Evolutionary conservation across 2,113 vertebrate genomes (phyloP), one percentile per base, ranked within the genome.

Genomic region (Heterotilapia buettikoferi): DNA sequence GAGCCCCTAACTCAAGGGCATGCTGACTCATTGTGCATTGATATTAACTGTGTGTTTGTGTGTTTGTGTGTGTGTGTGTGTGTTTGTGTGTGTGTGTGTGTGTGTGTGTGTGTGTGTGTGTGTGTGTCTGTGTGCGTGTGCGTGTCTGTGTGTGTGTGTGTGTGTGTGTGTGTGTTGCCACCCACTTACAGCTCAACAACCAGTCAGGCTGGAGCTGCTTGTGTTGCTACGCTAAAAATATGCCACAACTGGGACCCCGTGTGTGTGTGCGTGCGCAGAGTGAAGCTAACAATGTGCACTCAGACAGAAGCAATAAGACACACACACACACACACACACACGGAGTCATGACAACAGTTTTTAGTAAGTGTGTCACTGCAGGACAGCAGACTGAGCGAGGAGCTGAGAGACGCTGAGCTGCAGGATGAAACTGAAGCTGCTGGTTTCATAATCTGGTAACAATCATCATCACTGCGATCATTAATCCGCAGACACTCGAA

Each of bases 211-310:
- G 84, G 47, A 90, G 84, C 71, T 81, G 91, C 88, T 90, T 82
- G 87, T 94, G 94, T 93, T 94, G 95, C 93, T 93, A 91, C n/a
- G 86, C 93, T 95, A 93, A 94, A 94, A 94, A 94, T 92, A 95
- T 8, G 50, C 38, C 5, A 16, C 90, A 59, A 84, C 78, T 66
- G 59, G 61, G 84, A 86, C 76, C 4, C 53, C 9, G 63, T 36
- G 82, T 68, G 57, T 40, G 68, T 47, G 56, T 59, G 91, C 33
- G 86, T 45, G 79, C 83, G 1, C 88, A 14, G 54, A 57, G 54
- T 57, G 24, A 57, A 29, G 54, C 24, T 16, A 57, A 59, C 56
- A 59, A 29, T 59, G 26, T 59, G 88, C 89, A 86, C 38, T 73
- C 86, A 90, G 68, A 90, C 87, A 89, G 76, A 90, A 82, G 84